A percentile compares a stretch with the other conserved stretches of the same genome.
Conservation (phyloP, 2,113 vertebrate species). For the Brachyhypopomus occidentalis region DNA sequence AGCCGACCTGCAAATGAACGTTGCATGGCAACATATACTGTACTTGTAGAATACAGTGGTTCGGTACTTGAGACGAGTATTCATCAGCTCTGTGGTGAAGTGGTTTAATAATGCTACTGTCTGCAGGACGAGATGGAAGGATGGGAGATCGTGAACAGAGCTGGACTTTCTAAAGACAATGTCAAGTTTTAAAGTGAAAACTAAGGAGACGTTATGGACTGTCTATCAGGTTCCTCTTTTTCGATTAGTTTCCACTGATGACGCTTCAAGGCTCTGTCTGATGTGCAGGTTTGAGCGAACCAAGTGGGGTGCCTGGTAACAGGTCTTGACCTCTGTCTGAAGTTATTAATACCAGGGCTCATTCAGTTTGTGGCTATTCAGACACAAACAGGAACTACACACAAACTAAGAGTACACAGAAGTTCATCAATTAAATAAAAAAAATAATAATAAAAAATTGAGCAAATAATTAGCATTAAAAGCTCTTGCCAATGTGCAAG, state of each 20-base stretch:
- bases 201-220: neutral
- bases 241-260: slow-evolving; percentile 51
- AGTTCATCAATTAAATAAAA: neutral
- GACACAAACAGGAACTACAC: slow-evolving; percentile 12
- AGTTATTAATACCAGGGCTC: slow-evolving; percentile 32
- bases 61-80: neutral
- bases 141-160: slow-evolving; percentile 7
- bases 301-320: neutral
- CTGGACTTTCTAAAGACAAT: neutral
- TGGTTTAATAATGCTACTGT: neutral
- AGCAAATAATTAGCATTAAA: neutral
- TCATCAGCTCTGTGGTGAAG: neutral
- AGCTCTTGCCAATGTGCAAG: neutral
- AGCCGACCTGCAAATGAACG: slow-evolving; percentile 7
- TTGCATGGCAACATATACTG: neutral
- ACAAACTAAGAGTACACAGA: neutral
- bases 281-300: slow-evolving; percentile 39
- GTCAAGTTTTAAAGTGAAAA: slow-evolving; percentile 6
- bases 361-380: slow-evolving; percentile 18
- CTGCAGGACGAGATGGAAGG: neutral
- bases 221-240: slow-evolving; percentile 38
- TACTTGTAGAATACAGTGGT: neutral
- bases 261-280: slow-evolving; percentile 44
- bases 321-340: neutral
- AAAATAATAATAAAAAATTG: neutral